phyloP scores from a whole-genome alignment of 2,888 invertebrate genomes.

The Pollenia amentaria region DNA sequence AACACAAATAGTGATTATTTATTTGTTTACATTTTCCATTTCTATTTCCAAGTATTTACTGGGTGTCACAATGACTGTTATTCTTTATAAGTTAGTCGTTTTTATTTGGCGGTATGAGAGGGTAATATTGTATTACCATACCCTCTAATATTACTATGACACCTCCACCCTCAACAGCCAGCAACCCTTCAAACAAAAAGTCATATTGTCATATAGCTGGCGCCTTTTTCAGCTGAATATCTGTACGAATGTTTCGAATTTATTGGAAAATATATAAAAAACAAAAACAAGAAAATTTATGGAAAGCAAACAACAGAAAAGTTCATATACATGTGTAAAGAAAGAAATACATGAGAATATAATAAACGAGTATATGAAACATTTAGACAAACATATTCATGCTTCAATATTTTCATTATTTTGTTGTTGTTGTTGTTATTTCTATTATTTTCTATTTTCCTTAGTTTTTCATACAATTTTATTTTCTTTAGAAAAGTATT shows the following conservation, averaged over 20 bases:
- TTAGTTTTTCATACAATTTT: slow-evolving; percentile 7
- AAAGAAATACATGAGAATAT: slow-evolving; percentile 18
- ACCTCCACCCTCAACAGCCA: neutral
- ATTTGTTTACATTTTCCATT: slow-evolving; percentile 26
- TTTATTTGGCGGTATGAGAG: neutral
- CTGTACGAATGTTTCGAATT: slow-evolving; percentile 23
- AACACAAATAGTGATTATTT: neutral
- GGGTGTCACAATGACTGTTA: slow-evolving; percentile 30
- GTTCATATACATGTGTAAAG: neutral
- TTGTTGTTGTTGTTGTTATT: slow-evolving; percentile 27
- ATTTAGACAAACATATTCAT: slow-evolving; percentile 32
- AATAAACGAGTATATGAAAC: slow-evolving; percentile 27
- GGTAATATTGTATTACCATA: slow-evolving; percentile 33
- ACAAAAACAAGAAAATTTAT: slow-evolving; percentile 58
- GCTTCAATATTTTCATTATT: slow-evolving; percentile 39
- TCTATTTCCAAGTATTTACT: slow-evolving; percentile 20
- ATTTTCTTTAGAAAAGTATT: slow-evolving; percentile 40
- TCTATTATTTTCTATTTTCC: neutral
- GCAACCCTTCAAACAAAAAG: slow-evolving; percentile 26
- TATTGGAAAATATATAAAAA: slow-evolving; percentile 63
- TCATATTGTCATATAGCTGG: slow-evolving; percentile 61
- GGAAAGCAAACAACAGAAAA: slow-evolving; percentile 60
- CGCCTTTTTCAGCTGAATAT: slow-evolving; percentile 48
- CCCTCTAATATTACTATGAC: slow-evolving; percentile 17
- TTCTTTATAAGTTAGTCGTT: neutral